Percentiles rank a stretch among this genome's conserved stretches.
Conservation (phyloP, 2,888 invertebrate genomes). For the Andrena dorsata region DNA sequence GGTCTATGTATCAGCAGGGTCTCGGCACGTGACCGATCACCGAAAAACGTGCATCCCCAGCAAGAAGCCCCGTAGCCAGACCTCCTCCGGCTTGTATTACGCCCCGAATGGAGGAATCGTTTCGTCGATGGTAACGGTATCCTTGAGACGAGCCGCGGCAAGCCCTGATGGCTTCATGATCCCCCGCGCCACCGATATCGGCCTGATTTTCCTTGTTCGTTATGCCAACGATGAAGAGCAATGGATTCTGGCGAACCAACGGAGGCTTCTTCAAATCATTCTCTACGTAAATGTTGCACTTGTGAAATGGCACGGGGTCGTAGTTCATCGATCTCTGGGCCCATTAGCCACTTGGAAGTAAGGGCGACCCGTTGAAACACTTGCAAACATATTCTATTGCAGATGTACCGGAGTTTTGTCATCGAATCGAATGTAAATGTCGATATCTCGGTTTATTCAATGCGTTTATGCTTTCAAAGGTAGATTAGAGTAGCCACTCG, state of each 20-base stretch:
- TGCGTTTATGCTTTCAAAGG: too few species aligned
- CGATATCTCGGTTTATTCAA: too few species aligned
- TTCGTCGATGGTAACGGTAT: conserved; percentile 14
- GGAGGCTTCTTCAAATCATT: neutral
- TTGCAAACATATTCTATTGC: too few species aligned
- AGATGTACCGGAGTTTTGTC: too few species aligned
- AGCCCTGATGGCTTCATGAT: conserved; percentile 1
- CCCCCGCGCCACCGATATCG: neutral
- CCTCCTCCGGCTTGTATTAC: conserved; percentile 10
- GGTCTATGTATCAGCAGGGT: conserved; percentile 42
- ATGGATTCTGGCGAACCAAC: neutral
- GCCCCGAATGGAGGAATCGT: conserved; percentile 34
- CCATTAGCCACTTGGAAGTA: too few species aligned
- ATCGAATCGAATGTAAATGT: too few species aligned
- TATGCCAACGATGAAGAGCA: neutral
- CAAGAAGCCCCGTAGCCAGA: neutral
- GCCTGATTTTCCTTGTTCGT: conserved; percentile 1
- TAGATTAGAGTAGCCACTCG: too few species aligned
- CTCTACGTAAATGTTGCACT: too few species aligned
- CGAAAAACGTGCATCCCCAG: conserved; percentile 51
- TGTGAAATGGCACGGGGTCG: too few species aligned
- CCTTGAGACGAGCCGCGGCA: neutral
- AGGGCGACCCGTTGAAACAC: too few species aligned
- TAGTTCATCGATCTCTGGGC: too few species aligned
- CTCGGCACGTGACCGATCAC: conserved; percentile 53